Percentiles rank a stretch among this genome's conserved stretches.
These are phyloP conservation scores for Hylaea fasciaria DNA, from an alignment of 2,888 invertebrate species.

Conservation along the genomic window DNA sequence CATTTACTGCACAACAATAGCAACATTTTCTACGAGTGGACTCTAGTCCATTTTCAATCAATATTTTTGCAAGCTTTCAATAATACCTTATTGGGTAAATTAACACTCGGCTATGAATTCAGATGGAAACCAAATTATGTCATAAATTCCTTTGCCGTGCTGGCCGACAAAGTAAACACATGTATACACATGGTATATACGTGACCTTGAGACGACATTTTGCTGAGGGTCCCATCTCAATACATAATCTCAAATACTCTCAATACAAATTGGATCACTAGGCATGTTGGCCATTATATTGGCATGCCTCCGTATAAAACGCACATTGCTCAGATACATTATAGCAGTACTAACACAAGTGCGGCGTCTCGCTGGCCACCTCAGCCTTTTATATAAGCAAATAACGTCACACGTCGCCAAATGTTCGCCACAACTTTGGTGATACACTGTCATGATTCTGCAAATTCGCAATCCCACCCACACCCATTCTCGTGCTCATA, in stretches of 20 bases:
- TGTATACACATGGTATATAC: slow-evolving; percentile 8
- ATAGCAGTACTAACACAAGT: slow-evolving; percentile 49
- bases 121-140: not conserved
- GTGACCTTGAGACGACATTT: slow-evolving; percentile 23
- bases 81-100: too few relatives aligned
- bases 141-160: not conserved
- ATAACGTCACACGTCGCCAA: slow-evolving; percentile 60
- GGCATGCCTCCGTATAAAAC: slow-evolving; percentile 14
- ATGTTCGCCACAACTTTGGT: slow-evolving; percentile 36
- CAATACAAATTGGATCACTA: not conserved
- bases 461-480: slow-evolving; percentile 1
- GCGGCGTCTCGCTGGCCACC: slow-evolving; percentile 28
- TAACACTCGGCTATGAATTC: too few relatives aligned
- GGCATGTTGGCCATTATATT: not conserved
- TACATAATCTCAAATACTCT: too few relatives aligned
- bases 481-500: not conserved
- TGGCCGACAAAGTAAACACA: slow-evolving; percentile 12
- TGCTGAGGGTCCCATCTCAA: slow-evolving; percentile 8
- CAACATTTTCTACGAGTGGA: too few relatives aligned
- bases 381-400: slow-evolving; percentile 54
- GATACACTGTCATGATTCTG: slow-evolving; percentile 19
- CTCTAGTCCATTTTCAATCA: too few relatives aligned
- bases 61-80: too few relatives aligned
- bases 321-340: slow-evolving; percentile 18
- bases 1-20: too few relatives aligned